Evolutionary conservation across 1,140 invertebrate species (phyloP), one percentile per base, ranked within the genome.

Genomic region (Helicoverpa zea): DNA sequence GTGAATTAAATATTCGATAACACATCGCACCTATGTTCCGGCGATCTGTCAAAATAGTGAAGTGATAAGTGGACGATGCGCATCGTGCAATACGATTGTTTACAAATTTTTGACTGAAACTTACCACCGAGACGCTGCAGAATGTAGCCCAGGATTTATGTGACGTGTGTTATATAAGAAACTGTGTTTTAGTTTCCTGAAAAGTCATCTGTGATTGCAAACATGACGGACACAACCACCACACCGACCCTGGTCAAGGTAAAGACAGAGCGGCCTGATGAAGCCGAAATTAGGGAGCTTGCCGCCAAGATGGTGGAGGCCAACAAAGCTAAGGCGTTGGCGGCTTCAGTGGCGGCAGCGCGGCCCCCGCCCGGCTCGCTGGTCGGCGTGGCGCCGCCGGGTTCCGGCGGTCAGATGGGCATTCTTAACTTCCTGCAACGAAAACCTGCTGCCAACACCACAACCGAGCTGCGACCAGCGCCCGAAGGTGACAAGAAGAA

Each of bases 301-400:
- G 98, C 98, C 80, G 97, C 97, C 84, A 98, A 98, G 94, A 97
- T 98, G 96, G 96, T 97, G 92, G 98, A 98, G 94, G 97, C 97
- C 78, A 97, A 98, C 91, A 98, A 97, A 92, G 97, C 97, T 85
- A 97, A 97, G 95, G 89, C 95, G 82, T 86, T 95, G 83, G 94
- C 95, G 84, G 92, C 95, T 63, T 90, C 95, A 76, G 91, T 93
- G 77, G 91, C 94, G n/a, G 93, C 94, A 35, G 90, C 92, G 63
- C 91, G 86, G 79, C 90, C 85, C 77, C 86, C 90, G 49, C 86
- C 90, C 23, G 93, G 88, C n/a, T 88, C 88, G n/a, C 81, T 92
- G 79, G 89, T 94, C 85, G 94, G 93, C 72, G 90, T 87, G 78
- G 73, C 89, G 80, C 74, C 91, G 64, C 72, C 88, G 70, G 87